phyloP scores from a whole-genome alignment of 1,140 invertebrate genomes.

The Drosophila pallidifrons region DNA sequence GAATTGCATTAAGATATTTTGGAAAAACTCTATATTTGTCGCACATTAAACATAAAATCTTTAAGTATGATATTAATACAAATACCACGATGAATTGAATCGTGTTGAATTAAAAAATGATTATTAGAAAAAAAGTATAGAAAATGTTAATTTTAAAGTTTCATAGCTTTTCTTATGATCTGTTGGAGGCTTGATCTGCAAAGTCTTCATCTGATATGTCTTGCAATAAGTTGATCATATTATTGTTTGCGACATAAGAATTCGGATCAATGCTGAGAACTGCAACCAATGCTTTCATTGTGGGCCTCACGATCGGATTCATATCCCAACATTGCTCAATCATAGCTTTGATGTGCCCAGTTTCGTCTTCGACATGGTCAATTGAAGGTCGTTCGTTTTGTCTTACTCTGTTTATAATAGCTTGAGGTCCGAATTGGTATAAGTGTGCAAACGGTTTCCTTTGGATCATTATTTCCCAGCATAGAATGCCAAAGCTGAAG shows the following conservation, averaged over 20 bases:
- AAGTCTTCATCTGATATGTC: neutral
- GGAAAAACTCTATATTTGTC: too few species aligned
- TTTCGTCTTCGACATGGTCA: neutral
- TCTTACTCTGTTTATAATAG: neutral
- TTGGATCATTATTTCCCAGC: conserved; percentile 48
- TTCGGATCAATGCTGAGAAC: neutral
- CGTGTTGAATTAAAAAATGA: too few species aligned
- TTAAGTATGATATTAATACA: too few species aligned
- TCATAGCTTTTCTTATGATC: too few species aligned
- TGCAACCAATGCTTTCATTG: conserved; percentile 1
- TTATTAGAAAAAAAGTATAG: too few species aligned
- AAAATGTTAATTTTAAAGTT: too few species aligned
- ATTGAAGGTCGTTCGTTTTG: neutral
- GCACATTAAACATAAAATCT: too few species aligned
- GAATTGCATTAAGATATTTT: too few species aligned
- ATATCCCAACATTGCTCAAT: conserved; percentile 9
- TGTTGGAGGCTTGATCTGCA: neutral
- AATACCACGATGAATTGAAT: too few species aligned
- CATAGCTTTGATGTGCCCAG: neutral
- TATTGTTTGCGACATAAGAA: neutral
- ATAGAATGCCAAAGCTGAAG: conserved; percentile 43
- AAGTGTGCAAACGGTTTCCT: conserved; percentile 22
- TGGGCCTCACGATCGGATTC: neutral
- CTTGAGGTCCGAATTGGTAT: neutral
- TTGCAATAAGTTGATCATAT: neutral